Base-by-base conservation (phyloP, 2,113 vertebrate species). In the Columba livia region DNA sequence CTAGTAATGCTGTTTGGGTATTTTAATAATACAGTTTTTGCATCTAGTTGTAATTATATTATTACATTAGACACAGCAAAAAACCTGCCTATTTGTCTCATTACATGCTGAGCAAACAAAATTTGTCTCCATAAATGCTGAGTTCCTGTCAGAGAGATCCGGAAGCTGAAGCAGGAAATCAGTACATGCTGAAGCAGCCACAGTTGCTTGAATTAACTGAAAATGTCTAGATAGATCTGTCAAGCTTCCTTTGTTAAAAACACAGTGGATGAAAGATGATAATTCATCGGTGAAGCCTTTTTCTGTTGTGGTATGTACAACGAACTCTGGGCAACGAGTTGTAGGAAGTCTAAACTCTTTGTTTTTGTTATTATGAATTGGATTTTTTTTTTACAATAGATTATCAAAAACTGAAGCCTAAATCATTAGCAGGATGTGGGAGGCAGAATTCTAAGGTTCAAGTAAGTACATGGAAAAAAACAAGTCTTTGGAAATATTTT, bases 81-180 rank as follows among this genome's bases (percentile, higher is more conserved):
- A 62, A 79, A 89, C 1, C 10, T 69, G n/a, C 32, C 5, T 40
- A 38, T 84, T 56, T 66, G 13, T 69, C 16, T 69, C 34, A 15
- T 54, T 32, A 32, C 17, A 4, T 69, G 84, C 91, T 95, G 86
- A 95, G 90, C 88, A 88, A 92, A 83, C 67, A 61, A 50, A 88
- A 79, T 36, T 32, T 50, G 24, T 70, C 53, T 75, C n/a, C 17
- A 16, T 40, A 65, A 96, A 38, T 65, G 84, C 56, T 57, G 66
- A 91, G 80, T 90, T 88, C 61, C 58, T 87, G 84, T 57, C 62
- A 75, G 51, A 80, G 64, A 80, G 47, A 87, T 79, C 66, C 13
- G 38, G 69, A 87, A 95, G 40, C 18, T 67, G 57, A 72, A 79
- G 80, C 93, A 97, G 96, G 96, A 96, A 96, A 91, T 88, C 48